Conservation (phyloP, 2,113 vertebrate genomes). For the Chiloscyllium plagiosum region DNA sequence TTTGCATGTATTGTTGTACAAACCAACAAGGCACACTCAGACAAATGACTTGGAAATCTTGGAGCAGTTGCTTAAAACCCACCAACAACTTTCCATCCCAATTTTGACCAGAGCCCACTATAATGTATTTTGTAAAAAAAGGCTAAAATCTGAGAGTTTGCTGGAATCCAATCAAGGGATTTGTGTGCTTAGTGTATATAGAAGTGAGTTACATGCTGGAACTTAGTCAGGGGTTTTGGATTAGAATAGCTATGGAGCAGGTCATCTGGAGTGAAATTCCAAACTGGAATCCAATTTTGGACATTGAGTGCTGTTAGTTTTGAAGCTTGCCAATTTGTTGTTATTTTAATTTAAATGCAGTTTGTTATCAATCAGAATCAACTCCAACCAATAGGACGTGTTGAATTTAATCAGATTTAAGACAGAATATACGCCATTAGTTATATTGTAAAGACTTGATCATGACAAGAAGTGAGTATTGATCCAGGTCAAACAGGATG, state of each 20-base stretch:
- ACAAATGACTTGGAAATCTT: not conserved
- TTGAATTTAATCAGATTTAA: not conserved
- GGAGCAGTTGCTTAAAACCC: not conserved
- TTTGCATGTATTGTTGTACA: constrained; percentile 2
- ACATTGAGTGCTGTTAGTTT: not conserved
- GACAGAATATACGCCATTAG: not conserved
- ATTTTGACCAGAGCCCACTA: not conserved
- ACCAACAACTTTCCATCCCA: not conserved
- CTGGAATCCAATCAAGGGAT: not conserved
- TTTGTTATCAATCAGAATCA: not conserved
- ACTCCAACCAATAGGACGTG: not conserved
- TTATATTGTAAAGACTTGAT: not conserved
- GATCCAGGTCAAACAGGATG: not conserved
- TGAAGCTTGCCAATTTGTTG: too few species aligned
- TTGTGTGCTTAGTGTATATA: not conserved
- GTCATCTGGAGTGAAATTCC: not conserved
- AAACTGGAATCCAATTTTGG: not conserved
- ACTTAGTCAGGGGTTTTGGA: not conserved
- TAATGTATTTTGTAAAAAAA: not conserved
- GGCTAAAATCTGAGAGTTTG: not conserved
- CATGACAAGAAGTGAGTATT: not conserved
- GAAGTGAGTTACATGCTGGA: not conserved
- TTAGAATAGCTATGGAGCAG: not conserved
- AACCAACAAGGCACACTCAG: not conserved
- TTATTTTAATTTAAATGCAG: not conserved